Evolutionary conservation across 2,797 vertebrate species (phyloP).

Genomic region (Anniella stebbinsi): DNA sequence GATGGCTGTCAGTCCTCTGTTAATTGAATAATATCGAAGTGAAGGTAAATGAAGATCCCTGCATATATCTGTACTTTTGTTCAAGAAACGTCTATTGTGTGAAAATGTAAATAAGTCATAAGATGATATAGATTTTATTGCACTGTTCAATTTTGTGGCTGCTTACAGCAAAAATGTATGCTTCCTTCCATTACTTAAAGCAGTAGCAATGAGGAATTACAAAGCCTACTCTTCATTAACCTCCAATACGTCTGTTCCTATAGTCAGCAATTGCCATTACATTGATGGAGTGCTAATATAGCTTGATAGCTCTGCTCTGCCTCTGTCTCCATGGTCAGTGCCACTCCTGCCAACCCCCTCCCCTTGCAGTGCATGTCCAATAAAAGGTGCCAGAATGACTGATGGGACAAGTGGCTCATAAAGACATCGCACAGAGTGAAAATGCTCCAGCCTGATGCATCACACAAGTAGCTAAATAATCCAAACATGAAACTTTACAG

Average conservation of each 20-base stretch:
- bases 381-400: slow-evolving; percentile 65
- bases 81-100: not conserved
- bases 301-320: slow-evolving; percentile 40
- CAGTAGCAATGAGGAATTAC: slow-evolving; percentile 53
- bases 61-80: not conserved
- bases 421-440: slow-evolving; percentile 69
- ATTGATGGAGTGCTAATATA: slow-evolving; percentile 63
- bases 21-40: not conserved
- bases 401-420: slow-evolving; percentile 65
- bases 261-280: slow-evolving; percentile 50
- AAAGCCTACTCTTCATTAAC: slow-evolving; percentile 68
- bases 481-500: slow-evolving; percentile 50
- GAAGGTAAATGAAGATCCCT: not conserved
- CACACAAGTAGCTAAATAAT: slow-evolving; percentile 68
- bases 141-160: not conserved
- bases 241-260: slow-evolving; percentile 62
- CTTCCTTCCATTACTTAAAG: slow-evolving; percentile 40
- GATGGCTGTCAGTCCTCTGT: not conserved
- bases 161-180: slow-evolving; percentile 16
- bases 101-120: not conserved
- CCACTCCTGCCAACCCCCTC: slow-evolving; percentile 44
- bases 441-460: slow-evolving; percentile 53
- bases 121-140: not conserved
- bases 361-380: slow-evolving; percentile 33
- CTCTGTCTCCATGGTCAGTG: slow-evolving; percentile 19